Evolutionary conservation across 1,140 invertebrate species (phyloP).

Genomic region (Sarcophaga bullata): DNA sequence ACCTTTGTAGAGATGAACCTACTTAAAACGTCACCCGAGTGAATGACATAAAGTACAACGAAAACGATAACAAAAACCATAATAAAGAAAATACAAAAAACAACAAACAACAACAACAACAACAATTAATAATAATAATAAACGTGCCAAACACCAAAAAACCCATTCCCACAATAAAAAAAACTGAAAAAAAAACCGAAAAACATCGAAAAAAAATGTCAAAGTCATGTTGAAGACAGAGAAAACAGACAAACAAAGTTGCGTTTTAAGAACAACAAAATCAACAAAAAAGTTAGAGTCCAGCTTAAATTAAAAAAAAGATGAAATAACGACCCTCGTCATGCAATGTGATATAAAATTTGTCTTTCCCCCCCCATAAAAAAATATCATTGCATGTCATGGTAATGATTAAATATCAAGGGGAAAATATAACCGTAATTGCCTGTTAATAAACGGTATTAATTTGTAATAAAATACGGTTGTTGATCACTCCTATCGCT

Average conservation of each 20-base stretch:
- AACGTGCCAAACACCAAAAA: not conserved
- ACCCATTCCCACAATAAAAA: not conserved
- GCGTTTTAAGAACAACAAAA: not conserved
- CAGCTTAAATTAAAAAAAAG: no score
- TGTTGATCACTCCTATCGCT: not conserved
- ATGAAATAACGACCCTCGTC: not conserved
- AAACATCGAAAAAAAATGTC: not conserved
- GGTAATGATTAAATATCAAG: not conserved
- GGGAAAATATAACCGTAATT: not conserved
- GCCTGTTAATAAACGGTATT: constrained; percentile 22
- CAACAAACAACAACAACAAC: not conserved
- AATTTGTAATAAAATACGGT: constrained; percentile 22
- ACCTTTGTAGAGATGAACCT: constrained; percentile 2
- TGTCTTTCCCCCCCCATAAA: not conserved
- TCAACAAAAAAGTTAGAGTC: not conserved
- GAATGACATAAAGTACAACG: constrained; percentile 40
- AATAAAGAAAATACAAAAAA: constrained; percentile 14
- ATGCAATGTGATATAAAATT: not conserved
- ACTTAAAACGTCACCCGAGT: constrained; percentile 36
- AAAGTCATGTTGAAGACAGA: not conserved
- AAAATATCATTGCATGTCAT: constrained; percentile 39
- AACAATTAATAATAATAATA: not conserved
- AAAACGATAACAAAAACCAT: constrained; percentile 37
- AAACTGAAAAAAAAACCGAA: not conserved
- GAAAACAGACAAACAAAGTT: not conserved